phyloP scores from a whole-genome alignment of 2,797 vertebrate genomes.

The Acanthurus lineatus region DNA sequence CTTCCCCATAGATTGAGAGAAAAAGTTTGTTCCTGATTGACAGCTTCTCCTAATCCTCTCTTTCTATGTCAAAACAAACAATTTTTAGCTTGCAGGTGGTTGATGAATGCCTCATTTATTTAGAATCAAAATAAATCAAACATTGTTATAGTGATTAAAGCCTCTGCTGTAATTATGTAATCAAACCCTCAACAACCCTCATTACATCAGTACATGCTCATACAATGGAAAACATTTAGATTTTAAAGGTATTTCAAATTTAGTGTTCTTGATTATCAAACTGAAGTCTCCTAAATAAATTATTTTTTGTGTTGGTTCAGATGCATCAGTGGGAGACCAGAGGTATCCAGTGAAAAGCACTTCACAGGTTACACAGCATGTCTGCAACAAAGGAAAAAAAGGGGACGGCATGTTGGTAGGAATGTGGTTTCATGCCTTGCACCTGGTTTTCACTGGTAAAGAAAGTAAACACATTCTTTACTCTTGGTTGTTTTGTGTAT shows the following conservation, averaged over 20 bases:
- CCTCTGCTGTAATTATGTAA: constrained; percentile 34
- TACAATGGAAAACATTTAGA: constrained; percentile 8
- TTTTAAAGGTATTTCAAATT: constrained; percentile 21
- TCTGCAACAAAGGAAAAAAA: not conserved
- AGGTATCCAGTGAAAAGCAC: constrained; percentile 16
- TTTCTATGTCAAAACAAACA: constrained; percentile 51
- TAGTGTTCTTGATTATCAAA: constrained; percentile 25
- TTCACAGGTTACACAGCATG: not conserved
- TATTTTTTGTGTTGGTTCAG: constrained; percentile 1
- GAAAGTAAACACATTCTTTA: constrained; percentile 27
- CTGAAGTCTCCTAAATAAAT: constrained; percentile 11
- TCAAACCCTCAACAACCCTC: constrained; percentile 45
- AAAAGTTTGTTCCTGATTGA: constrained; percentile 46
- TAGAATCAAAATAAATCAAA: constrained; percentile 54
- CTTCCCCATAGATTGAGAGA: constrained; percentile 13
- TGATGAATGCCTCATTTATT: constrained; percentile 69
- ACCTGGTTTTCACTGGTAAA: constrained; percentile 1
- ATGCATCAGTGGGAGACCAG: constrained; percentile 13
- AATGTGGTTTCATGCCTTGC: constrained; percentile 10
- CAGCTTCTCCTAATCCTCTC: constrained; percentile 39
- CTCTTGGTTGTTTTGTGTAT: constrained; percentile 28
- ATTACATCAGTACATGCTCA: constrained; percentile 5
- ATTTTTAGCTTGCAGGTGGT: constrained; percentile 67
- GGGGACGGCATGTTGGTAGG: not conserved
- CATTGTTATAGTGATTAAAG: constrained; percentile 57